Conservation (phyloP, 2,797 vertebrate species). For the Chaetodon trifasciatus region DNA sequence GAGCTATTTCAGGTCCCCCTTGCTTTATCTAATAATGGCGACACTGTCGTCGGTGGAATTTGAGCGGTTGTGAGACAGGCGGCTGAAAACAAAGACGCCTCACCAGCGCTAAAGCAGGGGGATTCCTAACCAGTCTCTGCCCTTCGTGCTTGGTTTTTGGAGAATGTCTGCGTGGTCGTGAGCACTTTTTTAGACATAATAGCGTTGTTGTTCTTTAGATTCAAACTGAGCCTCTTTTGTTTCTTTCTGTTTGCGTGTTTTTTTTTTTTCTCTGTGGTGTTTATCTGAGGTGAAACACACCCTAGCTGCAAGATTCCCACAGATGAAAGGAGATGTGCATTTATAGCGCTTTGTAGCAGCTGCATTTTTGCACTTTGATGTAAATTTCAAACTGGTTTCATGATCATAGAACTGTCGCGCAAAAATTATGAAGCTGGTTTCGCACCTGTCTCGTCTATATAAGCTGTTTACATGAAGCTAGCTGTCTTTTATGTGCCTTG, state of each 20-base stretch:
- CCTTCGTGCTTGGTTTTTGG: conserved; percentile 44
- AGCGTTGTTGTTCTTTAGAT: conserved; percentile 51
- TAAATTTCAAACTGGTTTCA: conserved; percentile 25
- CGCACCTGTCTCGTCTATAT: not conserved
- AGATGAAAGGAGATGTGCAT: conserved; percentile 36
- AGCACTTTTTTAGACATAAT: conserved; percentile 48
- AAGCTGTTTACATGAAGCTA: not conserved
- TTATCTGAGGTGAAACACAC: conserved; percentile 53
- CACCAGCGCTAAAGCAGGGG: conserved; percentile 45
- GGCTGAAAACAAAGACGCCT: conserved; percentile 57
- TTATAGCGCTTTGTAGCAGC: conserved; percentile 19
- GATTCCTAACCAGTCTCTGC: conserved; percentile 60
- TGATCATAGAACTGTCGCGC: not conserved
- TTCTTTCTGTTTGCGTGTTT: conserved; percentile 18
- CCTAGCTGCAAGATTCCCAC: conserved; percentile 28
- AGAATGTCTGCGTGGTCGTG: conserved; percentile 57
- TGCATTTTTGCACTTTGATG: conserved; percentile 25
- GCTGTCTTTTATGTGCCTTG: not conserved
- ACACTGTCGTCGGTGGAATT: conserved; percentile 56
- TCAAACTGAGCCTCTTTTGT: conserved; percentile 23
- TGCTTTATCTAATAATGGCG: conserved; percentile 37
- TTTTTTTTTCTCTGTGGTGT: conserved; percentile 40
- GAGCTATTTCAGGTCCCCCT: conserved; percentile 17
- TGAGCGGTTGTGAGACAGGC: conserved; percentile 42
- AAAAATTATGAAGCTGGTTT: not conserved